Base-by-base conservation (phyloP, 1,140 invertebrate species). In the Sminthurides bifidus region DNA sequence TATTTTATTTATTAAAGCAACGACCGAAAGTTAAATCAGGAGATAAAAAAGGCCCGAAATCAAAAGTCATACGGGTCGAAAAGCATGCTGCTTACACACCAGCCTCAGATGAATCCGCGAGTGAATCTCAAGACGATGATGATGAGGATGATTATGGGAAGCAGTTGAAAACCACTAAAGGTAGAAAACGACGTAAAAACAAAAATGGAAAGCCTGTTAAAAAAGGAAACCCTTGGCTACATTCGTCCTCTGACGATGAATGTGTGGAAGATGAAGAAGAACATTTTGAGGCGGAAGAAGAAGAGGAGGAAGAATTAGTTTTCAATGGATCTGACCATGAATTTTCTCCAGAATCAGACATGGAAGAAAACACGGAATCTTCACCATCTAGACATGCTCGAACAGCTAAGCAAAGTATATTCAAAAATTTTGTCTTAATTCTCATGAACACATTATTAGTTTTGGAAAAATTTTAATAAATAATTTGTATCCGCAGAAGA, bases 281-380 rank as follows among this genome's bases (percentile, higher is more conserved):
- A 23, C 65, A 68, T n/a, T 56, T 70, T 24, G 63, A 71, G 40
- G 73, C 74, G 26, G 73, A 73, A 2, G 78, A 79, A 48, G 75
- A 79, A 45, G 46, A 49, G 17, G 76, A 75, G 4, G 76, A 77
- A 12, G 68, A 80, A n/a, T 66, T 81, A 1, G 56, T 69, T 0
- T 82, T 84, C 29, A 84, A 84, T 17, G 41, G 44, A 70, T 90
- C 87, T 0, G 89, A 92, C 71, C 89, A 92, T 66, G 89, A 92
- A 70, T 92, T 92, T 70, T 91, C 87, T 0, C 87, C 87, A 0
- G 81, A 84, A 62, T 81, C 80, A 53, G 81, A 83, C 66, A 66
- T 69, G 30, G 57, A 81, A 17, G 81, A 82, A 60, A 75, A 74
- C 30, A 79, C 78, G 51, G 73, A 72, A 23, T 74, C 73, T 19